Conservation (phyloP, 2,888 invertebrate genomes). For the Rhagonycha lutea region DNA sequence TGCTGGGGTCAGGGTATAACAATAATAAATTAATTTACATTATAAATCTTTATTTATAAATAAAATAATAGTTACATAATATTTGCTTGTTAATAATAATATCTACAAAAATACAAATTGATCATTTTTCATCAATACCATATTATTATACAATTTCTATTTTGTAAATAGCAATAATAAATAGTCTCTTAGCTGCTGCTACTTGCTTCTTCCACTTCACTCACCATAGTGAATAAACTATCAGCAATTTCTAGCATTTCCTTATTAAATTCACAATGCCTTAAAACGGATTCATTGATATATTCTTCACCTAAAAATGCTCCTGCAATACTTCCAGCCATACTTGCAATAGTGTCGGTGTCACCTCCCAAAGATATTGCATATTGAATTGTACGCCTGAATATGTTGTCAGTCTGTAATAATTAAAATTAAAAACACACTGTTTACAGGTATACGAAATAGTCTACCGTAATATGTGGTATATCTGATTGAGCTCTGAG, state of each 20-base stretch:
- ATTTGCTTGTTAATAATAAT: not conserved
- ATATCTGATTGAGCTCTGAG: conserved; percentile 60
- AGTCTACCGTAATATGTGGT: conserved; percentile 55
- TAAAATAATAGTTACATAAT: not conserved
- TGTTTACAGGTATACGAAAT: not conserved
- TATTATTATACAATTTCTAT: not conserved
- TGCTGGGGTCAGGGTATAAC: too few relatives aligned
- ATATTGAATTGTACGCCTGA: conserved; percentile 69
- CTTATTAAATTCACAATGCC: conserved; percentile 64
- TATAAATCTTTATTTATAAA: not conserved
- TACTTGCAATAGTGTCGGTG: conserved; percentile 76
- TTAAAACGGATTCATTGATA: conserved; percentile 57
- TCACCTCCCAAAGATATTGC: conserved; percentile 76
- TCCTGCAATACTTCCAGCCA: conserved; percentile 73
- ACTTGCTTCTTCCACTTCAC: not conserved
- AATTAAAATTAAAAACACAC: conserved; percentile 6
- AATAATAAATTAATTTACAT: not conserved
- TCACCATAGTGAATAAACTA: conserved; percentile 45
- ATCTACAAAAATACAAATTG: not conserved
- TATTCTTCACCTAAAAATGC: conserved; percentile 66
- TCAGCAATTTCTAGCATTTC: conserved; percentile 61
- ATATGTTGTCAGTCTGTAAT: conserved; percentile 60
- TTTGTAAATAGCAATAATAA: not conserved
- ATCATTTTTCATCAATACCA: not conserved
- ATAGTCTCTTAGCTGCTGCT: not conserved